Evolutionary conservation across 2,888 invertebrate species (phyloP).

Genomic region (Limenitis camilla): DNA sequence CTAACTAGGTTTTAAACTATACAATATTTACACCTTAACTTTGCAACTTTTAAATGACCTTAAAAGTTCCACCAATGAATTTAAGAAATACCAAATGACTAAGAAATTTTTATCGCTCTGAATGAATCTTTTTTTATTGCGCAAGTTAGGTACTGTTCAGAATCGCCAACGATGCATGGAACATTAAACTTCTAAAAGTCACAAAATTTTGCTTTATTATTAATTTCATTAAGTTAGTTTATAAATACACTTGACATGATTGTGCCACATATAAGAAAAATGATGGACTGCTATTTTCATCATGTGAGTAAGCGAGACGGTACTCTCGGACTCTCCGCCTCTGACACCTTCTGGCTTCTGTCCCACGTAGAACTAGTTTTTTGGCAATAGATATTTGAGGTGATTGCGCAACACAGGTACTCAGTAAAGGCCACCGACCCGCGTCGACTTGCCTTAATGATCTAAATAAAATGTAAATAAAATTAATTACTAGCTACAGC

Average conservation of each 20-base stretch:
- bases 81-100: no score
- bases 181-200: not conserved
- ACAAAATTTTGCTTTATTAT: not conserved
- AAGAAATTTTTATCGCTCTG: not conserved
- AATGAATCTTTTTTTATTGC: not conserved
- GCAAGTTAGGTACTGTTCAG: not conserved
- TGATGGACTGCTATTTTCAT: no score
- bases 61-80: no score
- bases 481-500: conserved; percentile 48
- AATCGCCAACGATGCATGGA: not conserved
- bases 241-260: no score
- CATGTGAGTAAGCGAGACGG: not conserved
- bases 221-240: no score
- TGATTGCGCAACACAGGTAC: conserved; percentile 61
- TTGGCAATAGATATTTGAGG: conserved; percentile 58
- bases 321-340: not conserved
- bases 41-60: conserved; percentile 3
- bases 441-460: conserved; percentile 42
- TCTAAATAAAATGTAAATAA: conserved; percentile 60
- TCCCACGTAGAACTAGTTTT: conserved; percentile 66
- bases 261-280: no score
- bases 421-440: conserved; percentile 47
- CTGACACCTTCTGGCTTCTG: conserved; percentile 13
- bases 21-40: not conserved
- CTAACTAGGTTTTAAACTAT: conserved; percentile 28